A percentile compares a stretch with the other conserved stretches of the same genome.
phyloP scores from a whole-genome alignment of 2,113 vertebrate species.

The Aegithalos caudatus region DNA sequence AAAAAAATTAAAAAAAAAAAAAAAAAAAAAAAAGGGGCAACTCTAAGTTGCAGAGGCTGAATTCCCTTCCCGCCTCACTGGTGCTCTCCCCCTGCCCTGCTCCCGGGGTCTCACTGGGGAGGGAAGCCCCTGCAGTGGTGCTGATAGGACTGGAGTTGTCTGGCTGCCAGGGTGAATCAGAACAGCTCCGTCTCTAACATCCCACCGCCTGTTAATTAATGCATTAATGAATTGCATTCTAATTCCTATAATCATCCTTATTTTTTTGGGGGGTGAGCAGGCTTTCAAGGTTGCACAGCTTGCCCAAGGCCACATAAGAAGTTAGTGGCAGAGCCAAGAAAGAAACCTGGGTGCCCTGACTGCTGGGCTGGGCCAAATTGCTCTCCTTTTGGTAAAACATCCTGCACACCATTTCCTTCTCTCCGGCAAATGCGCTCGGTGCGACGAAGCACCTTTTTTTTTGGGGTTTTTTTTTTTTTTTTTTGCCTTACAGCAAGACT shows the following conservation, averaged over 20 bases:
- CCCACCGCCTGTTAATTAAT: constrained; percentile 37
- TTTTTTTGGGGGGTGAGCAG: neutral
- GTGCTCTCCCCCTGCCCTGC: neutral
- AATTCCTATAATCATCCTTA: constrained; percentile 59
- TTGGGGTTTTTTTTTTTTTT: neutral
- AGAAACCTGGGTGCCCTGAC: neutral
- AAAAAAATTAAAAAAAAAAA: constrained; percentile 3
- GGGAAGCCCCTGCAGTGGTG: constrained; percentile 38
- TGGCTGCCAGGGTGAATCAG: constrained; percentile 57
- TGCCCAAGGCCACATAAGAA: constrained; percentile 28
- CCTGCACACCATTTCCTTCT: neutral
- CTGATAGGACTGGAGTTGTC: constrained; percentile 35
- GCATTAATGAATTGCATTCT: constrained; percentile 62
- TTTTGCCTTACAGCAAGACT: constrained; percentile 25
- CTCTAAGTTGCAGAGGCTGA: neutral
- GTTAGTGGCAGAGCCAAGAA: neutral
- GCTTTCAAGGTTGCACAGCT: constrained; percentile 30
- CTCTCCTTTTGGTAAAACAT: neutral
- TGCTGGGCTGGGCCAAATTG: neutral
- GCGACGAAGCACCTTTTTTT: neutral
- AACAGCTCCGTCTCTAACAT: neutral
- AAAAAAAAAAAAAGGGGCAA: neutral
- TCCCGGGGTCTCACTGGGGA: neutral
- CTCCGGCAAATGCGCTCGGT: neutral
- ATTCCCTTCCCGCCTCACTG: neutral